A percentile compares a stretch with the other conserved stretches of the same genome.
Evolutionary conservation across 2,888 invertebrate species (phyloP).

Genomic region (Eupithecia subfuscata): DNA sequence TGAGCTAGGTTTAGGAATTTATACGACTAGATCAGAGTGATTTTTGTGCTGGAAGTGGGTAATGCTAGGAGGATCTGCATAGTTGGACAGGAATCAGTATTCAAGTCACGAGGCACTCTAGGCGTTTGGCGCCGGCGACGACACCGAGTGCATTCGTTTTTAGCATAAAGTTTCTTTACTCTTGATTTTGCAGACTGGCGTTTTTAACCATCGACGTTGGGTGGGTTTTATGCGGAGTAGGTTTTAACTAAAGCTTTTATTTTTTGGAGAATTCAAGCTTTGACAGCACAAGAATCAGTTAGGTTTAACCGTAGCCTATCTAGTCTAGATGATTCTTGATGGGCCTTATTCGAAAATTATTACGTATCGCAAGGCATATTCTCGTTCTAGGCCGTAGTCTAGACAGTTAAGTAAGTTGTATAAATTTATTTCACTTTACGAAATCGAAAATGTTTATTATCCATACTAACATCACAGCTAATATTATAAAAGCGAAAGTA

Average conservation of each 20-base stretch:
- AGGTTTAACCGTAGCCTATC: not conserved
- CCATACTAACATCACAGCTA: not conserved
- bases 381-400: not conserved
- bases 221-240: not conserved
- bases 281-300: not conserved
- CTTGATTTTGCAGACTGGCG: constrained; percentile 51
- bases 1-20: not conserved
- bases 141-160: constrained; percentile 65
- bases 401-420: not conserved
- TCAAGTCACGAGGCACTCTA: constrained; percentile 63
- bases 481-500: not conserved
- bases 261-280: not conserved
- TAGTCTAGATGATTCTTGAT: not conserved
- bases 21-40: not conserved
- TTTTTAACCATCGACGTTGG: constrained; percentile 18
- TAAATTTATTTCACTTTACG: not conserved
- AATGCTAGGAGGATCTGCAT: constrained; percentile 5
- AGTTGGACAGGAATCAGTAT: constrained; percentile 51
- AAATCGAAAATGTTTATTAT: not conserved
- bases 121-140: constrained; percentile 56
- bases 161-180: constrained; percentile 64
- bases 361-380: not conserved
- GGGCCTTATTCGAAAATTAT: not conserved
- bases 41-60: not conserved
- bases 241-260: not conserved